phyloP scores from a whole-genome alignment of 2,797 vertebrate species.

The Sebastes umbrosus region DNA sequence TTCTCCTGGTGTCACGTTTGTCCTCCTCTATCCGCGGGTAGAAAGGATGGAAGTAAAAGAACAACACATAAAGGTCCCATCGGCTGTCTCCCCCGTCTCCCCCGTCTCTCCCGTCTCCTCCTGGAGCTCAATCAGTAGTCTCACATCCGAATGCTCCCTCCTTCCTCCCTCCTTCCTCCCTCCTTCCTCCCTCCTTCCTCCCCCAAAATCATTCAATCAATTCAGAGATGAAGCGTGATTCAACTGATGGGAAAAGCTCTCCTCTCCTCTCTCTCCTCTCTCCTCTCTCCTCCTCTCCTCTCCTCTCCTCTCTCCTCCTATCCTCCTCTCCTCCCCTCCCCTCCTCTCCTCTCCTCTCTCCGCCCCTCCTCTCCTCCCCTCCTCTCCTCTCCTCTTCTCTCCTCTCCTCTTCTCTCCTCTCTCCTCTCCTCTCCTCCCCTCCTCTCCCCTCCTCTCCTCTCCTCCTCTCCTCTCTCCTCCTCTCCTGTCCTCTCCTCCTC shows the following conservation, averaged over 20 bases:
- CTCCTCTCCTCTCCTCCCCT: too few species aligned
- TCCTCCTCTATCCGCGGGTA: neutral
- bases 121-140: neutral
- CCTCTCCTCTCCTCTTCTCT: neutral
- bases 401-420: slow-evolving; percentile 5
- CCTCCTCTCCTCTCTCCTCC: too few species aligned
- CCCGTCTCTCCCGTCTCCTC: neutral
- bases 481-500: too few species aligned
- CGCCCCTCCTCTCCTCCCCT: too few species aligned
- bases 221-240: slow-evolving; percentile 33
- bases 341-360: too few species aligned
- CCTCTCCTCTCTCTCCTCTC: accelerated
- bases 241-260: slow-evolving; percentile 21
- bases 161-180: neutral
- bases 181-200: neutral
- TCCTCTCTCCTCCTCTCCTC: too few species aligned
- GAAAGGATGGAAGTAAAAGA: slow-evolving; percentile 2
- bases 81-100: neutral
- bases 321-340: too few species aligned
- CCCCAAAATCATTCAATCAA: slow-evolving; percentile 26
- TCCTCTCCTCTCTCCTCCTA: too few species aligned
- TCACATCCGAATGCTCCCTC: slow-evolving; percentile 32
- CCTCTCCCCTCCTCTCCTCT: slow-evolving; percentile 18
- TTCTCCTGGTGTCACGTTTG: neutral
- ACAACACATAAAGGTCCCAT: neutral